Percentiles rank a stretch among this genome's conserved stretches.
These are phyloP conservation scores for Zaprionus obscuricornis DNA, from an alignment of 2,888 invertebrate genomes.

Conservation along the genomic window DNA sequence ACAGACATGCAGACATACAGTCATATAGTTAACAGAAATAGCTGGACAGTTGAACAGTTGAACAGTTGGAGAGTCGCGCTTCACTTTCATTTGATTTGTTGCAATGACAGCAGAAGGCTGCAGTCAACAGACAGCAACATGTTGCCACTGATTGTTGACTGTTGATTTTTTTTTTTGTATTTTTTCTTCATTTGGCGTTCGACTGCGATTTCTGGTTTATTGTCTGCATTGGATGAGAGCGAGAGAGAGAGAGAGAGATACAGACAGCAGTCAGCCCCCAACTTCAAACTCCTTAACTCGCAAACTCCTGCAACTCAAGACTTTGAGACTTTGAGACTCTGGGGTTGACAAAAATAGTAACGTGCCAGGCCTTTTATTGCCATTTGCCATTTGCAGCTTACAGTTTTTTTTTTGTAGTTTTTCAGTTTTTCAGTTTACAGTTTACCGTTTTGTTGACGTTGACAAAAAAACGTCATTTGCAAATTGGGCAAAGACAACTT, in stretches of 20 bases:
- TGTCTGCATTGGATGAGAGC: slow-evolving; percentile 51
- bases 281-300: too few relatives aligned
- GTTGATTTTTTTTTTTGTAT: slow-evolving; percentile 16
- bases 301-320: too few relatives aligned
- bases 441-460: slow-evolving; percentile 58
- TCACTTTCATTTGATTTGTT: slow-evolving; percentile 71
- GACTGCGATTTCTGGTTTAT: slow-evolving; percentile 64
- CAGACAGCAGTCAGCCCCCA: too few relatives aligned
- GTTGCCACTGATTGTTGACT: slow-evolving; percentile 26
- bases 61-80: slow-evolving; percentile 50
- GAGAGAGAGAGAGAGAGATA: too few relatives aligned
- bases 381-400: slow-evolving; percentile 45
- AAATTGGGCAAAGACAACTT: slow-evolving; percentile 78
- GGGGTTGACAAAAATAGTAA: slow-evolving; percentile 74
- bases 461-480: slow-evolving; percentile 79
- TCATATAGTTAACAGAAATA: too few relatives aligned
- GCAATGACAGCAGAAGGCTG: slow-evolving; percentile 43
- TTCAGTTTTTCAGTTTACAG: slow-evolving; percentile 20
- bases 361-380: slow-evolving; percentile 72
- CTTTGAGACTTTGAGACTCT: too few relatives aligned
- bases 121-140: slow-evolving; percentile 28
- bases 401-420: slow-evolving; percentile 1
- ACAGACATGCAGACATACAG: too few relatives aligned
- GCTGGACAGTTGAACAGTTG: slow-evolving; percentile 14
- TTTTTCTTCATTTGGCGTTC: slow-evolving; percentile 56